Base-by-base conservation (phyloP, 2,113 vertebrate genomes). In the Neotoma lepida region DNA sequence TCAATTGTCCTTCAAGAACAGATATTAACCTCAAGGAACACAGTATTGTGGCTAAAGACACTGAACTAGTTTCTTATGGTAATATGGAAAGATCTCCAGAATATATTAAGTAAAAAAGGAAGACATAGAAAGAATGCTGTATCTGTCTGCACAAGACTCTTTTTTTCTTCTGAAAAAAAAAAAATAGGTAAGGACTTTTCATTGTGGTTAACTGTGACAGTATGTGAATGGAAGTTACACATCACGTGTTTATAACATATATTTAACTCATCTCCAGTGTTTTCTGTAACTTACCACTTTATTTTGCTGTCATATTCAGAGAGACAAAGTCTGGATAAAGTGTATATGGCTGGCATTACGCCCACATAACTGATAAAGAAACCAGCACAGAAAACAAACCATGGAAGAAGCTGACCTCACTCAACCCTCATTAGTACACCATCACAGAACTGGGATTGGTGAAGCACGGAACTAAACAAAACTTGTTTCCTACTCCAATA, bases 391-490 rank as follows among this genome's bases (percentile, higher is more conserved):
- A 86, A 86, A 92, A 88, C 73, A 89, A 7, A 70, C 30, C 30
- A 24, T 71, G 80, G 94, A 61, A 87, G 86, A 76, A 33, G 92
- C 33, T 89, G 80, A 90, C 93, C 39, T 81, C 46, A 94, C 24
- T 46, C 10, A 89, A 51, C n/a, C 78, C 66, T 17, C 49, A 90
- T 49, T 7, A 26, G 26, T 70, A 70, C 6, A 33, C 9, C 12
- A 51, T 14, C 51, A 94, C 2, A 94, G 71, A 80, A 90, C 9
- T 33, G 22, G 15, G 44, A 76, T 68, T 3, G 12, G 54, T n/a
- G 90, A 92, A 90, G 56, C n/a, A 92, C 87, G 2, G 41, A 82
- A 96, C 85, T 88, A 90, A 96, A 86, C 20, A 54, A 68, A 12
- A 58, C n/a, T 51, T 89, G 24, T 90, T 95, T 93, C 39, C 10